Conservation (phyloP, 1,140 invertebrate genomes). For the Fopius arisanus region DNA sequence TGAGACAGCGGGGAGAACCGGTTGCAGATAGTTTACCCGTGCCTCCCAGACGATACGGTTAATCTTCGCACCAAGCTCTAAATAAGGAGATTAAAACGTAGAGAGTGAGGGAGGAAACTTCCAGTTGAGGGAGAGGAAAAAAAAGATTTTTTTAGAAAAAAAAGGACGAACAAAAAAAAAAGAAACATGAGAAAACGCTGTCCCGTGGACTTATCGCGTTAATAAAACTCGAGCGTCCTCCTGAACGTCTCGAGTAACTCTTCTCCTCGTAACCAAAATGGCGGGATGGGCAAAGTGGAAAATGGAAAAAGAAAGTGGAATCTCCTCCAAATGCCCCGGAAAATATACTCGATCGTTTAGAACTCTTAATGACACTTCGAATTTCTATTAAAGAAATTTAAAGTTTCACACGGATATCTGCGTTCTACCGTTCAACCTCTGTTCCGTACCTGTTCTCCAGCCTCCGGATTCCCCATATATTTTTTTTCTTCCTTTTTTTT, state of each 20-base stretch:
- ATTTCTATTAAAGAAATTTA: constrained; percentile 56
- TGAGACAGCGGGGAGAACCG: constrained; percentile 25
- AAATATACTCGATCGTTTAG: constrained; percentile 46
- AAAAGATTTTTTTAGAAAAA: background rate
- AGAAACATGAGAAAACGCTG: background rate
- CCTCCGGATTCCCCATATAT: background rate
- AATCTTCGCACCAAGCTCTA: constrained; percentile 33
- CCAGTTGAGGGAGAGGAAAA: background rate
- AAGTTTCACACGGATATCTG: constrained; percentile 45
- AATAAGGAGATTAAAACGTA: constrained; percentile 34
- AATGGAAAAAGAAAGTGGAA: background rate
- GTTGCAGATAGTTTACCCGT: constrained; percentile 32
- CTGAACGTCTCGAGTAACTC: background rate
- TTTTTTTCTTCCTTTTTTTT: too few relatives aligned
- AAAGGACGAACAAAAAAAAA: too few relatives aligned
- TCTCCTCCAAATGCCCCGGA: background rate
- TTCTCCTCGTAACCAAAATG: background rate
- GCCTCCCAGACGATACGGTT: constrained; percentile 32
- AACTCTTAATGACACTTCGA: constrained; percentile 62
- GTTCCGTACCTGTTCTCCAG: background rate
- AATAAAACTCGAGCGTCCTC: constrained; percentile 21
- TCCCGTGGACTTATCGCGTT: constrained; percentile 16
- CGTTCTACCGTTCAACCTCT: too few relatives aligned
- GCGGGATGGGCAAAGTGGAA: background rate
- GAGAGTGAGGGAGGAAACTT: constrained; percentile 14